Evolutionary conservation across 2,113 vertebrate species (phyloP).

Genomic region (Heliornis fulica): DNA sequence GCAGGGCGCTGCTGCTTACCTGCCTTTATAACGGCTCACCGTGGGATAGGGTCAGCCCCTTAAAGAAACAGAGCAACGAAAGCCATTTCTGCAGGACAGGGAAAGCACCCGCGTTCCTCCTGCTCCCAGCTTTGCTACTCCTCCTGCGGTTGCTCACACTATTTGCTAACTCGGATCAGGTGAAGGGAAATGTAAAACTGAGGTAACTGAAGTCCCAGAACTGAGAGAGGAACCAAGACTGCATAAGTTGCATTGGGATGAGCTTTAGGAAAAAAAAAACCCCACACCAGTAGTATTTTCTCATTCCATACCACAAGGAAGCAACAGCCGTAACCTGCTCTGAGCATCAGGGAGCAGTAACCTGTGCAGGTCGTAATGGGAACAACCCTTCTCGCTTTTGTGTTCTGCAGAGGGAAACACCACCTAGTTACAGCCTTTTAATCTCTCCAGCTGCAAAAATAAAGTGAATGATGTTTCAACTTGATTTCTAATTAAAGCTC

Average conservation of each 20-base stretch:
- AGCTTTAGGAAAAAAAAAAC: background rate
- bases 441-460: background rate
- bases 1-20: constrained; percentile 36
- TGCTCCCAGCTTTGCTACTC: background rate
- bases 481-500: background rate
- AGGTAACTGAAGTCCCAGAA: background rate
- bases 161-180: background rate
- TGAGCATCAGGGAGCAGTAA: background rate
- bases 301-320: background rate
- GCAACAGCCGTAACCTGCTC: background rate
- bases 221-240: background rate
- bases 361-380: accelerated
- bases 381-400: background rate
- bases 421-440: background rate
- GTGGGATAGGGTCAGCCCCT: constrained; percentile 65
- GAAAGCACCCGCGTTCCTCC: background rate
- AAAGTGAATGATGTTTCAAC: background rate
- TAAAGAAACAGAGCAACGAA: constrained; percentile 74
- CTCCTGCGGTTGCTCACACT: background rate
- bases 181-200: background rate
- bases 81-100: background rate
- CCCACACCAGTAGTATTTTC: background rate
- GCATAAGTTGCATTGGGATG: background rate
- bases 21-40: constrained; percentile 56
- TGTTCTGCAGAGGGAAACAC: background rate